Evolutionary conservation across 2,113 vertebrate species (phyloP), one percentile per base, ranked within the genome.

Genomic region (Neoarius graeffei): DNA sequence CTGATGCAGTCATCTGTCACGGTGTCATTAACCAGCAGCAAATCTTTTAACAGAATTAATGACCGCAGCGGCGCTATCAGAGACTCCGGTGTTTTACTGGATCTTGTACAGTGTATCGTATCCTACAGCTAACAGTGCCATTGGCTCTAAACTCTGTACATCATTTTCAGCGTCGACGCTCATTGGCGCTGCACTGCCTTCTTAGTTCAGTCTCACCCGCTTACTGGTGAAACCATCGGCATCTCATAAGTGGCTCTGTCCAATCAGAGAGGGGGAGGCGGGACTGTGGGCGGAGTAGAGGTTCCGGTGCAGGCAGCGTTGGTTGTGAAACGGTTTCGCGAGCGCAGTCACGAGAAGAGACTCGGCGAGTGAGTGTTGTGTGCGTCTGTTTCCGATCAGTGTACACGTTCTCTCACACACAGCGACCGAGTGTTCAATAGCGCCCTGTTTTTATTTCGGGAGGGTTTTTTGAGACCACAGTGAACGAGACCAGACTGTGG

Each of bases 301-400:
- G 77, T 91, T 90, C 91, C 93, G 89, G 92, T 93, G 90, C 93
- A 92, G 90, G 93, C 95, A 93, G 94, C 93, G 92, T 90, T 90
- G 91, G 93, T 94, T 94, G 93, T 91, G 93, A 92, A 94, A 92
- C 93, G 93, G 94, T 91, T 93, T 91, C 85, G 92, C 91, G 93
- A 92, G 93, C 93, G 92, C 93, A 93, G 67, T 92, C 90, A 89
- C 93, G 91, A 94, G 92, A 88, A 95, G 94, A 93, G 92, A 90
- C 25, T 93, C 91, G 60, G 91, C 91, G 91, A 91, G 62, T 92
- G 30, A 85, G 80, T 64, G 89, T 48, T 79, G 88, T 54, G 87
- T 71, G 92, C 90, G 88, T 92, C 90, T 93, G 42, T 42, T 89
- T 88, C 90, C 90, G 92, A 93, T 92, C 93, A 94, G 90, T 92